phyloP scores from a whole-genome alignment of 2,888 invertebrate species.

The Lutraria lutraria region DNA sequence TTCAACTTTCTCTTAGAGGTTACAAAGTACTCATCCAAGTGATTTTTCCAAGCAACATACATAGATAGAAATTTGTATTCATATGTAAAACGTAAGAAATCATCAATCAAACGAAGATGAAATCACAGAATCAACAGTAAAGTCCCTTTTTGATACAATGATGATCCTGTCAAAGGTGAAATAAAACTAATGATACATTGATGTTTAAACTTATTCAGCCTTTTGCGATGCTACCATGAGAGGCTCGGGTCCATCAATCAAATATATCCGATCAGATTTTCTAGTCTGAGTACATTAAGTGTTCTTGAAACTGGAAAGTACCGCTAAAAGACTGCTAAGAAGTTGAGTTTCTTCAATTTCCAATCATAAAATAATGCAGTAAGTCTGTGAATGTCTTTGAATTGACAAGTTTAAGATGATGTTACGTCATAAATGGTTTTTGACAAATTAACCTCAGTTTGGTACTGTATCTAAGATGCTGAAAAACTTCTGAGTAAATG shows the following conservation, averaged over 20 bases:
- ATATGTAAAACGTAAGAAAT: background rate
- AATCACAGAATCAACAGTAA: background rate
- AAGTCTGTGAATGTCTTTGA: background rate
- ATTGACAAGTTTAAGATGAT: too few species aligned
- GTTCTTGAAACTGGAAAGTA: background rate
- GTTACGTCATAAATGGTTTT: background rate
- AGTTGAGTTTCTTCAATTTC: background rate
- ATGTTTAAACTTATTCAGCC: background rate
- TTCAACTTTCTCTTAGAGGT: too few species aligned
- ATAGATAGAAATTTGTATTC: background rate
- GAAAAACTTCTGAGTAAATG: too few species aligned
- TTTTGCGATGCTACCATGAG: background rate
- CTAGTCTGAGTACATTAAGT: background rate
- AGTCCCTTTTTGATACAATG: background rate
- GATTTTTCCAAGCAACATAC: too few species aligned
- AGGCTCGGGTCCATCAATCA: background rate
- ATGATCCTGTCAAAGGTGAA: background rate
- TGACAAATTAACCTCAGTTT: background rate
- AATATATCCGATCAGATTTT: constrained; percentile 15
- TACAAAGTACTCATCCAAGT: too few species aligned
- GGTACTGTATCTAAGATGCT: background rate
- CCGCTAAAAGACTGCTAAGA: background rate
- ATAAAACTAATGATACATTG: constrained; percentile 22
- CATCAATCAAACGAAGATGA: background rate
- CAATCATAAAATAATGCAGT: background rate